phyloP scores from a whole-genome alignment of 2,888 invertebrate species.

The Agriopis aurantiaria region DNA sequence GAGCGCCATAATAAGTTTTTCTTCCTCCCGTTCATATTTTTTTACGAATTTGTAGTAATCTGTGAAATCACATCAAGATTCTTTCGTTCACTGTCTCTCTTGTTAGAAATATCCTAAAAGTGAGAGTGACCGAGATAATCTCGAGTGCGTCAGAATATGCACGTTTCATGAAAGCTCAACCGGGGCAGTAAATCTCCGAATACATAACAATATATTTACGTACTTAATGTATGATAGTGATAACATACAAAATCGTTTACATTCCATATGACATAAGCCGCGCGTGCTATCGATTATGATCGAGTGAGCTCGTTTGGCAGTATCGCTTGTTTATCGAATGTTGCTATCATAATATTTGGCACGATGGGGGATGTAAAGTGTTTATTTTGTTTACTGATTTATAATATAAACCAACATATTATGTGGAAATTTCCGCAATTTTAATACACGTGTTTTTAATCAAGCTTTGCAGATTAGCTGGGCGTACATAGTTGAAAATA shows the following conservation, averaged over 20 bases:
- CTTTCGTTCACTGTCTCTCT: no score
- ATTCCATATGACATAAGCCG: conserved; percentile 1
- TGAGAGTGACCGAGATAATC: no score
- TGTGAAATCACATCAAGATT: no score
- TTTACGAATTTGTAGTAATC: no score
- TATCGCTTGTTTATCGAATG: conserved; percentile 6
- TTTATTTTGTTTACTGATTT: conserved; percentile 11
- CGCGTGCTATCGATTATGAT: conserved; percentile 17
- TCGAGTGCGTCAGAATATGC: no score
- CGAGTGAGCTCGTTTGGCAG: conserved; percentile 14
- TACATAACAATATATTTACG: background rate
- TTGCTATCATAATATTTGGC: conserved; percentile 16
- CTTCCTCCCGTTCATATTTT: no score
- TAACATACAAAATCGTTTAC: conserved; percentile 2
- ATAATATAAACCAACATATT: background rate
- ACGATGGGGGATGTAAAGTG: conserved; percentile 5
- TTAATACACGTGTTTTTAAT: background rate
- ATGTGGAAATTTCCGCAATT: background rate
- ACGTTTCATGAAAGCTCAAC: no score
- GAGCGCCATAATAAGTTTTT: no score
- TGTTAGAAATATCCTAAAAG: no score
- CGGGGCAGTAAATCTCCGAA: background rate
- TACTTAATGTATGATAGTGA: background rate
- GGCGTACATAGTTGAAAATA: background rate
- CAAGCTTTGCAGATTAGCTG: no score